Percentiles rank a stretch among this genome's conserved stretches.
Evolutionary conservation across 2,888 invertebrate species (phyloP).

Genomic region (Hyposoter didymator): DNA sequence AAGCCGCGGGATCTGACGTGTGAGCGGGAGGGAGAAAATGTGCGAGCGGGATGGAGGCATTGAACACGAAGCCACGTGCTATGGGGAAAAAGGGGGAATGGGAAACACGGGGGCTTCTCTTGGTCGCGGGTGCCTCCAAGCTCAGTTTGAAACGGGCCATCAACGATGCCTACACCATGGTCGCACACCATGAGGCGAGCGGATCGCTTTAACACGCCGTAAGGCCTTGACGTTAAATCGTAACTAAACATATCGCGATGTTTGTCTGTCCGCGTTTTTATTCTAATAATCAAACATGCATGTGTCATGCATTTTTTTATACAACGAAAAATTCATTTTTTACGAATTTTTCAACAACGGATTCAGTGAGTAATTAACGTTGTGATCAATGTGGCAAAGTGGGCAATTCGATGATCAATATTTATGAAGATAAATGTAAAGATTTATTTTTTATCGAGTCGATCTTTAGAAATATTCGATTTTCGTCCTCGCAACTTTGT

Average conservation of each 20-base stretch:
- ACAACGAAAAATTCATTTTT: not conserved
- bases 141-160: conserved; percentile 83
- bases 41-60: conserved; percentile 59
- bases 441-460: not conserved
- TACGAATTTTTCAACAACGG: not conserved
- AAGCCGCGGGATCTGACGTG: conserved; percentile 55
- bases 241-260: conserved; percentile 4
- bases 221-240: conserved; percentile 17
- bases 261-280: not conserved
- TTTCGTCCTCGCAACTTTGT: not conserved
- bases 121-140: conserved; percentile 68
- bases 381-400: conserved; percentile 3
- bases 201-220: conserved; percentile 52
- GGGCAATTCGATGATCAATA: not conserved
- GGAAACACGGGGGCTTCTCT: conserved; percentile 74
- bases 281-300: not conserved
- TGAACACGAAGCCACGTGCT: conserved; percentile 80
- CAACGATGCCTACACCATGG: conserved; percentile 82
- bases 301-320: conserved; percentile 8
- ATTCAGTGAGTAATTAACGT: not conserved
- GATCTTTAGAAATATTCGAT: not conserved
- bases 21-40: conserved; percentile 62
- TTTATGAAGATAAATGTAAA: not conserved
- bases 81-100: conserved; percentile 78
- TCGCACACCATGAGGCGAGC: conserved; percentile 75